Percentiles rank a stretch among this genome's conserved stretches.
phyloP scores from a whole-genome alignment of 2,113 vertebrate genomes.

The Platysternon megacephalum region DNA sequence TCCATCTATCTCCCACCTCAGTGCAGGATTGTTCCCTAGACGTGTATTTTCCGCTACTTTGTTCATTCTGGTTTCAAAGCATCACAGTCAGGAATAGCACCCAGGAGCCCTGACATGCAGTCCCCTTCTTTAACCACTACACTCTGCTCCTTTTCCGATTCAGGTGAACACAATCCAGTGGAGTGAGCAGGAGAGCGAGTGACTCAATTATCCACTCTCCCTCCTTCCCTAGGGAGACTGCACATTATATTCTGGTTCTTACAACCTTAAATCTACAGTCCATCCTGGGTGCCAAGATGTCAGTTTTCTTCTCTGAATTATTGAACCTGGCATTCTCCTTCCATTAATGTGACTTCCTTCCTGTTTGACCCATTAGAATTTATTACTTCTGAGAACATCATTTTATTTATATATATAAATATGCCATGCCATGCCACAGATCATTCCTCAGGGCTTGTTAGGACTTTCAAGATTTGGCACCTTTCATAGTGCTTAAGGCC shows the following conservation, averaged over 20 bases:
- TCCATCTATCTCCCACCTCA: not conserved
- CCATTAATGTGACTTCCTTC: not conserved
- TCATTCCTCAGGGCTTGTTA: no score
- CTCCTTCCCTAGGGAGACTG: not conserved
- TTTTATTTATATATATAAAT: no score
- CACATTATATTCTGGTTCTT: not conserved
- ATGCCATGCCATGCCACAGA: no score
- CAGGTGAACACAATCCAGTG: not conserved
- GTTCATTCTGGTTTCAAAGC: not conserved
- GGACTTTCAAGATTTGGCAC: not conserved
- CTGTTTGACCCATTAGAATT: not conserved
- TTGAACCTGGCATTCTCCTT: not conserved
- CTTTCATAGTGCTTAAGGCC: not conserved
- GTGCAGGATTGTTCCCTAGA: not conserved
- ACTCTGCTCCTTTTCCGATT: no score
- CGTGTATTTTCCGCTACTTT: not conserved
- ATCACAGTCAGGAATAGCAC: not conserved
- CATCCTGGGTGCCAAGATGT: not conserved
- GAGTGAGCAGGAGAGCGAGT: not conserved
- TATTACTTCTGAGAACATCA: no score
- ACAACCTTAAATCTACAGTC: fast-evolving
- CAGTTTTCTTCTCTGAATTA: not conserved
- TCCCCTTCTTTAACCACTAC: not conserved
- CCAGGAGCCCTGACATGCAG: not conserved
- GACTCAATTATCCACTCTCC: not conserved